Base-by-base conservation (phyloP, 2,888 invertebrate genomes). In the Merodon equestris region DNA sequence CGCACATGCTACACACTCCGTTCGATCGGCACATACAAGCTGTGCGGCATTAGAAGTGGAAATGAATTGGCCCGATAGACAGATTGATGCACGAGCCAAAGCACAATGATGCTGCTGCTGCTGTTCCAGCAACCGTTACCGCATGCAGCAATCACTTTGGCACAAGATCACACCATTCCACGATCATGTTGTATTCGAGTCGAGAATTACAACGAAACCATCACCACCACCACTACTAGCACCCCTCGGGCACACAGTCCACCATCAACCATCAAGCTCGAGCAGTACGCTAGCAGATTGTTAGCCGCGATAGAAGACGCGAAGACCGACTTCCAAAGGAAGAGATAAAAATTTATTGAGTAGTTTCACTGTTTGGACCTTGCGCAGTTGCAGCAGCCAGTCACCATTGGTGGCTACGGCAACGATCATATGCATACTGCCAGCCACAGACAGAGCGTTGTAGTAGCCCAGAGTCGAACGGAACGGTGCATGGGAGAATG, bases 101-200 rank as follows among this genome's bases (percentile, higher is more conserved):
- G 53, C 58, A 73, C 77, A 68, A 68, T 63, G 58, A 73, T 58
- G 63, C 73, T 63, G 68, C 44, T 53, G 50, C 67, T 56, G 66
- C 19, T 53, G 60, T 44, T 61, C 27, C 27, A 7, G 47, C 51
- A 50, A 48, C 66, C 17, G 56, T 48, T 58, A 19, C 47, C 27
- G 40, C 54, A 47, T 57, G 18, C 54, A 56, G 40, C 45, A 73
- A 67, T 68, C 67, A 73, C 38, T 73, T 68, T 58, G 63, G 63
- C 74, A 63, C 73, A 79, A 68, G 73, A 73, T 74, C 73, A 79
- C 73, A 79, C 79, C 68, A 73, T 73, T 79, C 73, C 72, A 64
- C 47, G 61, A 36, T 1, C 73, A 58, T 79, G 77, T 68, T 45
- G 38, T 58, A 66, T 48, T 58, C 60, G 66, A 60, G 7, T 40